A percentile compares a stretch with the other conserved stretches of the same genome.
Evolutionary conservation across 1,140 invertebrate genomes (phyloP).

Genomic region (Drosophila neocordata): DNA sequence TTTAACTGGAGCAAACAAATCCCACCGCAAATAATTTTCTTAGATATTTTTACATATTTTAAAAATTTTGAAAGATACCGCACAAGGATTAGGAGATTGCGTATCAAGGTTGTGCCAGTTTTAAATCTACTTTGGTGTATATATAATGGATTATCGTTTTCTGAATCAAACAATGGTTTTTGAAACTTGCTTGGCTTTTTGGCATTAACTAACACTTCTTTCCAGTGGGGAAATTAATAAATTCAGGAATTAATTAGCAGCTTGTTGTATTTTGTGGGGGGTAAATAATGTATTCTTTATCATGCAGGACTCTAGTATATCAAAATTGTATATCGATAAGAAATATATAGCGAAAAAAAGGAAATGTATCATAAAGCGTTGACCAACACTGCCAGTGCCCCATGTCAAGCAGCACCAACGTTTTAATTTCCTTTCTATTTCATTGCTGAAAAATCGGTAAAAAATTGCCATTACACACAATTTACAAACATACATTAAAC

Average conservation of each 20-base stretch:
- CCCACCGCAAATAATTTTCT: not conserved
- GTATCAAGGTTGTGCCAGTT: not conserved
- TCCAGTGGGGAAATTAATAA: too few species aligned
- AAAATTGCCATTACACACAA: slow-evolving; percentile 49
- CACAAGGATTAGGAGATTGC: too few species aligned
- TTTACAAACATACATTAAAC: slow-evolving; percentile 30
- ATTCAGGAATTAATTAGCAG: too few species aligned
- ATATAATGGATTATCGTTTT: too few species aligned
- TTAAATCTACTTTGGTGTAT: not conserved
- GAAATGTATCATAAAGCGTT: slow-evolving; percentile 24
- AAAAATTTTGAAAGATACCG: too few species aligned
- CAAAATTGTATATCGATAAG: slow-evolving; percentile 8
- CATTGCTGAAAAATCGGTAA: slow-evolving; percentile 40
- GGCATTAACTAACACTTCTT: too few species aligned
- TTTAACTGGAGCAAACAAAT: not conserved
- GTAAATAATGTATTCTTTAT: not conserved
- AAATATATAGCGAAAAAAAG: slow-evolving; percentile 10
- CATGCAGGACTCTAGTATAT: slow-evolving; percentile 1
- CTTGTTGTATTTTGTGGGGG: too few species aligned
- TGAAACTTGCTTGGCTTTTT: too few species aligned
- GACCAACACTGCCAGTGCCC: slow-evolving; percentile 38
- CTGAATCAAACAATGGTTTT: too few species aligned
- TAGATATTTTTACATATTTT: not conserved
- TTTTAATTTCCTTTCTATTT: slow-evolving; percentile 21
- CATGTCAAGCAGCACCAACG: slow-evolving; percentile 12